A percentile compares a stretch with the other conserved stretches of the same genome.
phyloP scores from a whole-genome alignment of 2,113 vertebrate genomes.

The Puma concolor region DNA sequence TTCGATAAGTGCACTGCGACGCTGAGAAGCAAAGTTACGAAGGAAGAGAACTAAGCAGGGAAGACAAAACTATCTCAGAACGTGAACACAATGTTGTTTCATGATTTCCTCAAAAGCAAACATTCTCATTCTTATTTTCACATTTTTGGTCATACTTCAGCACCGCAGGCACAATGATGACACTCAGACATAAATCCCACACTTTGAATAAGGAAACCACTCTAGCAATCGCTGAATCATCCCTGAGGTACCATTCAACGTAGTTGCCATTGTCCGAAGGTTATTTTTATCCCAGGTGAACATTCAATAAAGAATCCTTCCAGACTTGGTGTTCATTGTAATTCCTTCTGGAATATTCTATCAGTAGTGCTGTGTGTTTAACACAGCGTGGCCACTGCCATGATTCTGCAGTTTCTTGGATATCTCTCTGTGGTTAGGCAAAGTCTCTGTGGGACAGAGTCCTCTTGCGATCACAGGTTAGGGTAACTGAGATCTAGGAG shows the following conservation, averaged over 20 bases:
- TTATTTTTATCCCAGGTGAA: slow-evolving; percentile 57
- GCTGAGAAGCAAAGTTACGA: neutral
- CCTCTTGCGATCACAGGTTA: slow-evolving; percentile 76
- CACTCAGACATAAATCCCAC: neutral
- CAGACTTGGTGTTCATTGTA: slow-evolving; percentile 70
- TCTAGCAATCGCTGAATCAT: neutral
- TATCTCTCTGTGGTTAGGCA: slow-evolving; percentile 66
- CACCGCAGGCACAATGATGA: neutral
- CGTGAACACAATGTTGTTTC: neutral
- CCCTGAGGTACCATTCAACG: neutral
- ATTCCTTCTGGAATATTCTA: slow-evolving; percentile 60
- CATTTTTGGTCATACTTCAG: neutral
- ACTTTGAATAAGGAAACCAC: neutral
- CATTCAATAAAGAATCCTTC: slow-evolving; percentile 39
- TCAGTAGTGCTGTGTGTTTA: slow-evolving; percentile 49
- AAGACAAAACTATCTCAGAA: neutral
- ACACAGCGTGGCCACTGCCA: neutral
- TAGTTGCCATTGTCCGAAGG: neutral
- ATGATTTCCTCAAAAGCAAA: neutral
- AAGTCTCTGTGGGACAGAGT: slow-evolving; percentile 71
- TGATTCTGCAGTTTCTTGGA: slow-evolving; percentile 55
- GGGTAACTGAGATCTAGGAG: slow-evolving; percentile 68
- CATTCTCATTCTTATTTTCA: neutral
- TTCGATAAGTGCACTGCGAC: neutral
- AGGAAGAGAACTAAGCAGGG: neutral